A percentile compares a stretch with the other conserved stretches of the same genome.
Conservation (phyloP, 2,888 invertebrate genomes). For the Torymus aiolomorphi region DNA sequence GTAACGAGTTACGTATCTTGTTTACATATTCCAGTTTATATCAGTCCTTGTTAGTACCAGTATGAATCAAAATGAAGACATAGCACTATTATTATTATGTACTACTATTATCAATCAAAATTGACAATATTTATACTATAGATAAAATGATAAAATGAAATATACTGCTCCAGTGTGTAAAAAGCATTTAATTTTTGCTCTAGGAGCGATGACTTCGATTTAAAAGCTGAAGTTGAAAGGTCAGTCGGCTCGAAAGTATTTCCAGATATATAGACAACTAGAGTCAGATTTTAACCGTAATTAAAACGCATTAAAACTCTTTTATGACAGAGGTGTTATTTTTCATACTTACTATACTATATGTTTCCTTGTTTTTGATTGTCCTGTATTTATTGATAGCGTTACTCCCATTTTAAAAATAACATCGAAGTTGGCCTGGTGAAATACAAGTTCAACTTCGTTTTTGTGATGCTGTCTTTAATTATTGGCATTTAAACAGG, state of each 20-base stretch:
- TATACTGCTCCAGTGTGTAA: neutral
- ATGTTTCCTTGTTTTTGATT: neutral
- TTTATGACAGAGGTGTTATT: conserved; percentile 8
- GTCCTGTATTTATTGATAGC: too few relatives aligned
- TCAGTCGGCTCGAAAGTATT: conserved; percentile 60
- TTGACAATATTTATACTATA: too few relatives aligned
- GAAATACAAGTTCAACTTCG: neutral
- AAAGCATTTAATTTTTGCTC: conserved; percentile 32
- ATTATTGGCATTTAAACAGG: conserved; percentile 8
- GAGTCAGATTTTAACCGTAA: too few relatives aligned
- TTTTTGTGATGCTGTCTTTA: conserved; percentile 1
- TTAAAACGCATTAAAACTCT: conserved; percentile 9
- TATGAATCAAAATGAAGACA: too few relatives aligned
- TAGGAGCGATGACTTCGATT: conserved; percentile 68
- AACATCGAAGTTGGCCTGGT: neutral
- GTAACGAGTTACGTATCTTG: too few relatives aligned
- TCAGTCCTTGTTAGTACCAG: too few relatives aligned
- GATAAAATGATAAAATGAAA: too few relatives aligned
- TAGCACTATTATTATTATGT: too few relatives aligned
- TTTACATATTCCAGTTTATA: too few relatives aligned
- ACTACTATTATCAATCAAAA: too few relatives aligned
- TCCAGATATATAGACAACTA: too few relatives aligned
- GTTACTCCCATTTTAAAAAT: conserved; percentile 20
- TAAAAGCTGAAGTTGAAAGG: conserved; percentile 69
- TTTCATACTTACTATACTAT: neutral